Base-by-base conservation (phyloP, 1,140 invertebrate genomes). In the Globodera rostochiensis region DNA sequence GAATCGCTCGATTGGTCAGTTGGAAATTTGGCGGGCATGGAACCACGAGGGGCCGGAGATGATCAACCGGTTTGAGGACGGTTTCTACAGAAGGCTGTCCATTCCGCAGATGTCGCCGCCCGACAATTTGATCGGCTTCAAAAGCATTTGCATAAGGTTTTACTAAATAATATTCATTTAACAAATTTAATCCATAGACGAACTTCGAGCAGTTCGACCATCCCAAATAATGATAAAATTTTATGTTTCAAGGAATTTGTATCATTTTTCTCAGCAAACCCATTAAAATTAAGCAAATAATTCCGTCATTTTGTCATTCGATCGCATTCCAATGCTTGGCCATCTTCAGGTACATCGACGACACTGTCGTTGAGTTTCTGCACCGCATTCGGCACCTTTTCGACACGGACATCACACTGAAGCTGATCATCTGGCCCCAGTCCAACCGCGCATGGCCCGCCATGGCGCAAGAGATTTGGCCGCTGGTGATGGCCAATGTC, bases 61-160 rank as follows among this genome's bases (percentile, higher is more conserved):
- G 57, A 64, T 64, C 57, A 19, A 19, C 57, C 57, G 57, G 6
- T 64, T 64, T 64, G 57, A 64, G 57, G 57, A 64, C 57, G 57
- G 57, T 6, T 64, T 64, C 57, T 64, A 64, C 57, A 64, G 19
- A 19, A 2, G 19, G 57, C 19, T 64, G 57, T 6, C 57, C 11
- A 19, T 64, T 19, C 15, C 57, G 3, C 57, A 64, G 0, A n/a
- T 15, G 57, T 11, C 11, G 57, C 57, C 57, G 57, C 57, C 57
- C 15, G 57, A 64, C 57, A 19, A 13, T 64, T 64, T 64, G 13
- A 64, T 64, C 57, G 19, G 13, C 6, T 64, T 64, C 57, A 64
- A 64, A 64, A 64, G 57, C 57, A 64, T 64, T 64, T 64, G 57
- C 57, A 64, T 64, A 15, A 64, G 57, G 57, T 64, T 64, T 60